Evolutionary conservation across 2,888 invertebrate species (phyloP), one percentile per base, ranked within the genome.

Genomic region (Cheilosia variabilis): DNA sequence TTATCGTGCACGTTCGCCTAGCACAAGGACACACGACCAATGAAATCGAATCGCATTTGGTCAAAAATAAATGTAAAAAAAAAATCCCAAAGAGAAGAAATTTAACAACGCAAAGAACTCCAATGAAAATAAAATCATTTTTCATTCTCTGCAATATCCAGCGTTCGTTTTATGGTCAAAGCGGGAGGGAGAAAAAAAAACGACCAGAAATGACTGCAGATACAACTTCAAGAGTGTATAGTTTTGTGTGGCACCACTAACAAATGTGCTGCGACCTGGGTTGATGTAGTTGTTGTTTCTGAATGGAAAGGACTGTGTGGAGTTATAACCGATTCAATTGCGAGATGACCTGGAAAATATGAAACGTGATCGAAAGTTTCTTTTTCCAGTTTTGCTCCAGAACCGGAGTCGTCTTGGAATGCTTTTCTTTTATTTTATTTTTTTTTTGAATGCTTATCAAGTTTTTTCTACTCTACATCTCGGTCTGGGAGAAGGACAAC

Each of bases 271-370:
- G 62, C 62, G 69, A 57, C 43, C 31, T 65, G 50, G 24, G 47
- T 47, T 9, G 27, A 22, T 50, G 58, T 9, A 43, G 37, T 37
- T 37, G 37, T 37, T 63, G 13, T n/a, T 63, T 47, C 10, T 41
- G 47, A 10, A 19, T n/a, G 17, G 31, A 41, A 41, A 37, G 2
- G 53, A 55, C 50, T 43, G 50, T 22, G 45, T n/a, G 43, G 79
- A 69, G 52, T 73, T 78, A 78, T 78, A 78, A 73, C 68, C 79
- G 57, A 84, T 75, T 84, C 83, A 84, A 84, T 84, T 78, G 88
- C 87, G 87, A 77, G 88, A 87, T 89, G 89, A 88, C 89, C 89
- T 89, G 89, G 88, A 89, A 88, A 88, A 89, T 89, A 89, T 88
- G 89, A 87, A 88, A 88, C 89, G 88, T 89, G 89, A 88, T 88